phyloP scores from a whole-genome alignment of 2,113 vertebrate species.

The Eulemur macaco region DNA sequence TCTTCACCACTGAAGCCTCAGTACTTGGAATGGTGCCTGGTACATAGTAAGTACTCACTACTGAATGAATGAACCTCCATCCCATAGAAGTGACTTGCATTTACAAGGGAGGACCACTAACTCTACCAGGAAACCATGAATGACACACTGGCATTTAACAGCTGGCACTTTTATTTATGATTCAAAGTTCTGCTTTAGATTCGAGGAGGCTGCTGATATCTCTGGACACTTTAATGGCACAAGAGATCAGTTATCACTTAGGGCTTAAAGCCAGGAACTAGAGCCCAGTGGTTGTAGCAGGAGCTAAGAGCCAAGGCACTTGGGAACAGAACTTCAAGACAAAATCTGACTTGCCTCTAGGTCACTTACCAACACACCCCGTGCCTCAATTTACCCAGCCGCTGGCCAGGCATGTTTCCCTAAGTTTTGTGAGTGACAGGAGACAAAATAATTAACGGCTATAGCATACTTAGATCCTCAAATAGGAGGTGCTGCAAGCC shows the following conservation, averaged over 20 bases:
- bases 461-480: constrained; percentile 31
- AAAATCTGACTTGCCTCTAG: neutral
- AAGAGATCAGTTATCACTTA: constrained; percentile 48
- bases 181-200: constrained; percentile 59
- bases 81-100: neutral
- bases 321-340: neutral
- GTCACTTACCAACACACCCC: neutral
- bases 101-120: neutral
- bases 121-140: constrained; percentile 39
- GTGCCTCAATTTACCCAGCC: constrained; percentile 59
- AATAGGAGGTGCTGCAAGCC: constrained; percentile 55
- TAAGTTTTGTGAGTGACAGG: constrained; percentile 10
- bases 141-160: constrained; percentile 8
- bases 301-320: neutral
- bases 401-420: neutral
- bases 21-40: neutral
- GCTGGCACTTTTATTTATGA: constrained; percentile 33
- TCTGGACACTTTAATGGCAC: neutral
- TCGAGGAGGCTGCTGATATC: neutral
- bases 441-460: constrained; percentile 55
- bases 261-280: neutral
- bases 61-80: neutral
- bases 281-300: neutral
- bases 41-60: neutral
- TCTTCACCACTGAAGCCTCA: neutral